A percentile compares a stretch with the other conserved stretches of the same genome.
These are phyloP conservation scores for Eilema sororculum DNA, from an alignment of 2,888 invertebrate species.

Conservation along the genomic window DNA sequence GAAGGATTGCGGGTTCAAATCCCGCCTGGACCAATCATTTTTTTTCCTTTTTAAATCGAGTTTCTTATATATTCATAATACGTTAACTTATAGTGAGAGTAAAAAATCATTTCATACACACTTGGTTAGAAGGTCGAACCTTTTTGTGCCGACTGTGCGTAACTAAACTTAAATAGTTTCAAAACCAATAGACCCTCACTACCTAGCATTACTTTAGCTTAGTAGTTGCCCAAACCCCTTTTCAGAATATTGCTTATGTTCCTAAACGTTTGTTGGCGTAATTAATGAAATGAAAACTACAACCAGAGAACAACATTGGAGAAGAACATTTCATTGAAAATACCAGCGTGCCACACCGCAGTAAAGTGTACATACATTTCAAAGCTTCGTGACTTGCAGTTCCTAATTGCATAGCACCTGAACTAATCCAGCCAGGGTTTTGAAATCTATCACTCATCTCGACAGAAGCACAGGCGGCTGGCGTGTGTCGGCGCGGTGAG, in stretches of 20 bases:
- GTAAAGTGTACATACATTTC: too few species aligned
- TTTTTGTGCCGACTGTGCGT: background rate
- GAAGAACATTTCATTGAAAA: background rate
- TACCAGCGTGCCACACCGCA: too few species aligned
- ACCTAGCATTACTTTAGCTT: background rate
- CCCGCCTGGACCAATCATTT: too few species aligned
- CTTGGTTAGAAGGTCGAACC: background rate
- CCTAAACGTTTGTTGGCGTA: background rate
- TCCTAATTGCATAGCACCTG: background rate
- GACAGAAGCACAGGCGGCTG: background rate
- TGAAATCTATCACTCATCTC: background rate
- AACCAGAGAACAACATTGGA: background rate
- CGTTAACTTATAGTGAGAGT: background rate
- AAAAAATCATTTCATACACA: background rate
- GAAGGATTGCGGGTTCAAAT: too few species aligned
- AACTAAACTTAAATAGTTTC: background rate
- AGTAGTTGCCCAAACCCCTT: background rate
- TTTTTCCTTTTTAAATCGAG: too few species aligned
- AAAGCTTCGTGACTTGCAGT: background rate
- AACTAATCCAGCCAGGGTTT: background rate
- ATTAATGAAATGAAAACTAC: background rate
- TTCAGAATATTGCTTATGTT: background rate
- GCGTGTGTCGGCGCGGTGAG: background rate
- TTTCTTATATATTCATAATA: background rate
- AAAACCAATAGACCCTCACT: background rate